Evolutionary conservation across 2,113 vertebrate species (phyloP), one percentile per base, ranked within the genome.

Genomic region (Aythya baeri): DNA sequence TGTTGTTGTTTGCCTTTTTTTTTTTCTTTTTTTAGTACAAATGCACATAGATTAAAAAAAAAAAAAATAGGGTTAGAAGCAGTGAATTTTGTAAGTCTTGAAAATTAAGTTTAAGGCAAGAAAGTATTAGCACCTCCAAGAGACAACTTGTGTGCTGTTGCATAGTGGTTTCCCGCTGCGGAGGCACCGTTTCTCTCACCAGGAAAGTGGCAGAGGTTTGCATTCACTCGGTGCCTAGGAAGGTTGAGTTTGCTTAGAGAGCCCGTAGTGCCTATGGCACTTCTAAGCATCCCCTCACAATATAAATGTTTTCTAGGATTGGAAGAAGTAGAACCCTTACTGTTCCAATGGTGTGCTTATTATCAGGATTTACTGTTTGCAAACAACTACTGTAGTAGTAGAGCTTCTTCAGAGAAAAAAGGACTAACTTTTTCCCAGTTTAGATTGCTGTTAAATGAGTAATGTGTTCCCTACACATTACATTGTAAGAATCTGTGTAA

Each of bases 141-240:
- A 55, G 54, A 9, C 16, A 38, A 23, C 71, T 29, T 75, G 18
- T 3, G 6, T 50, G 12, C 9, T 43, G 3, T 50, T 63, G 72
- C 54, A 36, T 43, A 31, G 66, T 38, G 46, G 13, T 55, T 61
- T 71, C 25, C 34, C 44, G 16, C n/a, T 16, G 15, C n/a, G 0
- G 1, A 80, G 58, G 44, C 8, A 4, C 66, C 7, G 16, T 71
- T 71, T 66, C 43, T 70, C 12, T 75, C 25, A 1, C 38, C 2
- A 0, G 18, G 15, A 65, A 29, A 71, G 13, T 1, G 2, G 38
- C 50, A 55, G 57, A 34, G 41, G 32, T 76, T 59, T 58, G 57
- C 29, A 21, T 54, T 80, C 22, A 0, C 17, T 49, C 1, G 0
- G 32, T 54, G 23, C 41, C 46, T 29, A 63, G 17, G 49, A n/a